Percentiles rank a stretch among this genome's conserved stretches.
These are phyloP conservation scores for Equus quagga DNA, from an alignment of 2,113 vertebrate genomes.

Conservation along the genomic window DNA sequence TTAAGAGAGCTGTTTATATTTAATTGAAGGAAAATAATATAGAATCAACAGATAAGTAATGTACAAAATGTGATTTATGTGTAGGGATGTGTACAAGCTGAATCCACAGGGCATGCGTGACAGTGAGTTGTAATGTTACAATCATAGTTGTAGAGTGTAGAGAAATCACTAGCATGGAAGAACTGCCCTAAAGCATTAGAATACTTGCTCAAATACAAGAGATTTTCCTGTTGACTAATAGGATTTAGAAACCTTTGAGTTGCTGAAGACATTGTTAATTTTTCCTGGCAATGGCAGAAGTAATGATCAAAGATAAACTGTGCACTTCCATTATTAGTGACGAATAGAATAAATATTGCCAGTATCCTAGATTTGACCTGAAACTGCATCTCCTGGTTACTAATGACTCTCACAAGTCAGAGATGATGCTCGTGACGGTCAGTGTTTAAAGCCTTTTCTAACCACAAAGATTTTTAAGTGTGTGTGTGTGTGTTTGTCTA, in stretches of 20 bases:
- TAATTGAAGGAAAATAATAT: not conserved
- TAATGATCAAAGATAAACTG: not conserved
- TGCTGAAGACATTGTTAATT: not conserved
- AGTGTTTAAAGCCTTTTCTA: not conserved
- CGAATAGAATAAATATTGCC: not conserved
- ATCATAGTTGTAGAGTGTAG: not conserved
- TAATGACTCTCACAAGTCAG: not conserved
- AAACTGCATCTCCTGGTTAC: not conserved
- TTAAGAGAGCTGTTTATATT: constrained; percentile 11
- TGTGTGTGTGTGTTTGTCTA: not conserved
- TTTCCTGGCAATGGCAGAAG: not conserved
- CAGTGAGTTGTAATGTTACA: not conserved
- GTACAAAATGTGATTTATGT: not conserved
- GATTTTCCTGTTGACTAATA: not conserved
- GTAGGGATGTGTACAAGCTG: not conserved
- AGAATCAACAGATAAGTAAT: not conserved
- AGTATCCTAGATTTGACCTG: not conserved
- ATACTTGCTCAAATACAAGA: not conserved
- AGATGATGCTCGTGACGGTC: not conserved
- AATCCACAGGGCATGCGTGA: not conserved
- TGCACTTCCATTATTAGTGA: not conserved
- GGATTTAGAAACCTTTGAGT: not conserved
- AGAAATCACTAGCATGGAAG: not conserved
- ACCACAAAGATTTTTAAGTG: not conserved
- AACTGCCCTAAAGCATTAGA: not conserved